Conservation (phyloP, 2,888 invertebrate species). For the Meiosimyza decipiens region DNA sequence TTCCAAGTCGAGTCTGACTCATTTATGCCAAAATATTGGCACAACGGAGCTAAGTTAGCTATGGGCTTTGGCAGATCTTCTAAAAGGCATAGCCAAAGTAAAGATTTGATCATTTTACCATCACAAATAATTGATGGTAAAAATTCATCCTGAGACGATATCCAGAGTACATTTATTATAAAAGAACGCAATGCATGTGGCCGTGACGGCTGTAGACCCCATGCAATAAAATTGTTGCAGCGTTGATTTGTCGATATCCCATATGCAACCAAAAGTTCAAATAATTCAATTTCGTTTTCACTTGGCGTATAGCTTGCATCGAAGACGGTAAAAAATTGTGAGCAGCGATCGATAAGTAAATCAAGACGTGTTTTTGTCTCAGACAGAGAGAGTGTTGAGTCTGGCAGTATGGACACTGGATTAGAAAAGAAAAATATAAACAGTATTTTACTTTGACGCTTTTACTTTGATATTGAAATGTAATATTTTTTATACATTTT, state of each 20-base stretch:
- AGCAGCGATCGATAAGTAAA: conserved; percentile 62
- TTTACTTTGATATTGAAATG: no score
- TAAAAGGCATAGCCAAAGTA: conserved; percentile 60
- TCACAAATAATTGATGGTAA: conserved; percentile 61
- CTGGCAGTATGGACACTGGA: conserved; percentile 48
- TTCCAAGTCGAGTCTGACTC: conserved; percentile 62
- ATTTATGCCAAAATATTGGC: conserved; percentile 58
- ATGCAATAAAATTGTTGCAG: conserved; percentile 65
- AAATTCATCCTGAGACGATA: conserved; percentile 54
- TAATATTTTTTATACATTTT: no score
- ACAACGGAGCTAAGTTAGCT: conserved; percentile 56
- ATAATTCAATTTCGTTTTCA: conserved; percentile 59
- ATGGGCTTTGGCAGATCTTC: conserved; percentile 60
- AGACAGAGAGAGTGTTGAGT: conserved; percentile 54
- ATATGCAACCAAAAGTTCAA: conserved; percentile 60
- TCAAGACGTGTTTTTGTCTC: conserved; percentile 64
- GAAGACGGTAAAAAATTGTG: conserved; percentile 63
- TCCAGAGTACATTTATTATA: conserved; percentile 61
- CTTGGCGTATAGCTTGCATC: conserved; percentile 56
- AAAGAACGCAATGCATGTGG: conserved; percentile 60
- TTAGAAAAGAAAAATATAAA: neutral
- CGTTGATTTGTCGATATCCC: conserved; percentile 61
- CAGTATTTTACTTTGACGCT: no score
- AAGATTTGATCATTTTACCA: conserved; percentile 64
- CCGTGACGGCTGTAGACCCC: conserved; percentile 63